phyloP scores from a whole-genome alignment of 2,113 vertebrate genomes.

The Narcine bancroftii region DNA sequence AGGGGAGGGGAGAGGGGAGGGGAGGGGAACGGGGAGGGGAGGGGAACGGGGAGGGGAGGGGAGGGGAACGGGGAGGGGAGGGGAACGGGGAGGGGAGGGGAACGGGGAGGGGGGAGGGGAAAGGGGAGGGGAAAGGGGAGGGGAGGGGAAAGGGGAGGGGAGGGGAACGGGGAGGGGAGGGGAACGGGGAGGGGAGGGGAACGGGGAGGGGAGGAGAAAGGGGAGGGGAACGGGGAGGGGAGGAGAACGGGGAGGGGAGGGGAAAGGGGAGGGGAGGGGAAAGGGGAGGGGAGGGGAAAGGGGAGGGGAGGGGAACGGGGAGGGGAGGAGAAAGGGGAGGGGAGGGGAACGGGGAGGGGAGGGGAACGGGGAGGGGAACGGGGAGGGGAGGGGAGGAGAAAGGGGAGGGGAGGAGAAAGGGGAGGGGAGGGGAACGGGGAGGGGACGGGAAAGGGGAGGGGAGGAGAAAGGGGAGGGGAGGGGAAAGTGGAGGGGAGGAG shows the following conservation, averaged over 20 bases:
- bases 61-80: too few relatives aligned
- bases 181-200: not conserved
- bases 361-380: not conserved
- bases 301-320: not conserved
- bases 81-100: too few relatives aligned
- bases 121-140: conserved; percentile 37
- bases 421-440: not conserved
- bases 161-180: not conserved
- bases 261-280: not conserved
- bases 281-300: not conserved
- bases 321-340: not conserved
- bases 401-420: not conserved
- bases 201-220: not conserved
- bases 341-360: not conserved
- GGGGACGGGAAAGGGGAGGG: not conserved
- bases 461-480: not conserved
- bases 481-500: not conserved
- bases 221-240: not conserved
- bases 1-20: not conserved
- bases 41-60: too few relatives aligned
- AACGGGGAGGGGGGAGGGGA: too few relatives aligned
- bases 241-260: not conserved
- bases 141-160: not conserved
- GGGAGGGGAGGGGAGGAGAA: not conserved
- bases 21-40: not conserved